Evolutionary conservation across 2,113 vertebrate species (phyloP), one percentile per base, ranked within the genome.

Genomic region (Mesoclemmys tuberculata): DNA sequence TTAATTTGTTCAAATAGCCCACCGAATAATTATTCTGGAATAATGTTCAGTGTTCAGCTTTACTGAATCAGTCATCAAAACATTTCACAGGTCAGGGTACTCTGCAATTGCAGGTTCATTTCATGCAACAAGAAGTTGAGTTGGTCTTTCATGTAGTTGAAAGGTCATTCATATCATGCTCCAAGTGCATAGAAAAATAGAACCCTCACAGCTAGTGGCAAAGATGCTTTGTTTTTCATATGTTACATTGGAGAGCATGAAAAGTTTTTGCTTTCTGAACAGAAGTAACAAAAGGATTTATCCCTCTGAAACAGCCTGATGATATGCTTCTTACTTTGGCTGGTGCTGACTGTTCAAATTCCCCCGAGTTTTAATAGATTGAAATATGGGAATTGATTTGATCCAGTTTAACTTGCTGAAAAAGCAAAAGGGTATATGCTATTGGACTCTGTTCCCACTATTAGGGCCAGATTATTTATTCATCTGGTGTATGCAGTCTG

Each of bases 241-340:
- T n/a, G 0, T 0, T 87, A 1, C 1, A 10, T 10, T 21, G 1
- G 64, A 2, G 27, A 49, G 13, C n/a, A 3, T 26, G 1, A 93
- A 78, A 80, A 9, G 11, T 81, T 81, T 81, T 22, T 83, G 61
- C 61, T 35, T 64, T 5, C 18, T 4, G 24, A 71, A 44, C 7
- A 82, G 5, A 89, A 0, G 8, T 82, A n/a, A 80, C 64, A 93
- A 74, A 64, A 5, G 79, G 31, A 21, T n/a, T 68, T 80, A 46
- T 18, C 27, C 4, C 10, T 68, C 13, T 58, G 58, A 44, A 11
- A 68, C 1, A 58, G 41, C 74, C 0, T 71, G 75, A 38, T 19
- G 48, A 35, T 80, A 35, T 2, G 56, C 2, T 5, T 82, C 88
- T 89, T 71, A 75, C 4, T 4, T 87, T 77, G 10, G 5, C 61